These are phyloP conservation scores for Danio aesculapii DNA, from an alignment of 2,797 vertebrate genomes.

Conservation along the genomic window DNA sequence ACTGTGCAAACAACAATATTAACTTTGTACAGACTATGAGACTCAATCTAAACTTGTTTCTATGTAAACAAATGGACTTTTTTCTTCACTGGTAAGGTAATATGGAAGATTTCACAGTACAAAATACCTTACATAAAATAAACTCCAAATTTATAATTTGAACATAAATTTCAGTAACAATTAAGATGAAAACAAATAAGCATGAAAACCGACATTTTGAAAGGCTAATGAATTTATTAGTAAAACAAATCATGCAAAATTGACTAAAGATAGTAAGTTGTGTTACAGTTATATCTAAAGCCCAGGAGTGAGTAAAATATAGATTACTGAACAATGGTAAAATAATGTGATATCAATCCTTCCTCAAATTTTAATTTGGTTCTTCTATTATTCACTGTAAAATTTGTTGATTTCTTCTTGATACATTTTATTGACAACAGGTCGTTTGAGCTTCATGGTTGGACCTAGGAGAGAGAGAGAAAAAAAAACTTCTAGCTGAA, in stretches of 20 bases:
- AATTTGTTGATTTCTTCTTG: conserved; percentile 77
- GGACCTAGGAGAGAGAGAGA: conserved; percentile 72
- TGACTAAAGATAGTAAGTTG: background rate
- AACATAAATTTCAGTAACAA: conserved; percentile 8
- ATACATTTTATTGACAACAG: conserved; percentile 81
- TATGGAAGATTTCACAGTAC: background rate
- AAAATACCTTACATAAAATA: background rate
- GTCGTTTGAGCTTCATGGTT: conserved; percentile 83
- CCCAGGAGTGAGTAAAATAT: conserved; percentile 45
- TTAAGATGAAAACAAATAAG: background rate
- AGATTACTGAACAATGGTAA: background rate
- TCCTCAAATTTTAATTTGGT: background rate
- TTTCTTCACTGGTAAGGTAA: background rate
- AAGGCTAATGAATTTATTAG: background rate
- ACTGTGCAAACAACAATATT: background rate
- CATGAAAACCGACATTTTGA: background rate
- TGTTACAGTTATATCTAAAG: background rate
- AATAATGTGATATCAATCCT: background rate
- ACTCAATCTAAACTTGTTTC: background rate
- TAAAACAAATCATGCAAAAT: background rate
- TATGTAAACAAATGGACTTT: background rate
- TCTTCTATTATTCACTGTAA: conserved; percentile 65
- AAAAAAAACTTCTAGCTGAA: background rate
- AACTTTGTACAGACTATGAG: background rate
- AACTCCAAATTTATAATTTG: background rate